Conservation (phyloP, 2,888 invertebrate genomes). For the Thymelicus sylvestris region DNA sequence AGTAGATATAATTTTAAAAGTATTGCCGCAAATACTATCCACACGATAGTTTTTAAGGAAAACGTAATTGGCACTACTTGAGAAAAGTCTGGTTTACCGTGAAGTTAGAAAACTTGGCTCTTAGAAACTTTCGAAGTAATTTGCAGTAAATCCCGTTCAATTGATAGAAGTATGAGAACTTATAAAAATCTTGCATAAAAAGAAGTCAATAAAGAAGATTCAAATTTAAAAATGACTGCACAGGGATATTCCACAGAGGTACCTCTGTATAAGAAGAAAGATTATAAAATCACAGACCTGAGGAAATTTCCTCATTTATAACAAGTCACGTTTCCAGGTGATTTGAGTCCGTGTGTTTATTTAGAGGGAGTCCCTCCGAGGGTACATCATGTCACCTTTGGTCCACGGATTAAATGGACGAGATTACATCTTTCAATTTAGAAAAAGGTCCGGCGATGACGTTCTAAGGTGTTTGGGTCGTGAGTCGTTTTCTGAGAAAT, state of each 20-base stretch:
- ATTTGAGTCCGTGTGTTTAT: slow-evolving; percentile 30
- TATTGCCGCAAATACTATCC: not conserved
- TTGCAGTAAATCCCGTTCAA: slow-evolving; percentile 28
- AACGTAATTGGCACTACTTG: slow-evolving; percentile 18
- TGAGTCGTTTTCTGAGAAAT: slow-evolving; percentile 14
- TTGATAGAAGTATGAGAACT: not conserved
- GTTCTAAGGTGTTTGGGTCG: slow-evolving; percentile 16
- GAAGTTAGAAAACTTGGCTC: not conserved
- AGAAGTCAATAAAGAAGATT: not conserved
- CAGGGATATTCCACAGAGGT: not conserved
- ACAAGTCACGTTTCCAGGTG: slow-evolving; percentile 31
- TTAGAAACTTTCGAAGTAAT: slow-evolving; percentile 23
- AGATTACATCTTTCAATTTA: slow-evolving; percentile 72
- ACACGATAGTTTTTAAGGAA: not conserved
- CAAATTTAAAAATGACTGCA: not conserved
- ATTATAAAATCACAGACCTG: slow-evolving; percentile 25
- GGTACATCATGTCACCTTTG: slow-evolving; percentile 27
- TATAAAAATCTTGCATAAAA: not conserved
- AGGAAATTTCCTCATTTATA: slow-evolving; percentile 56
- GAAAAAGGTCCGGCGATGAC: slow-evolving; percentile 52
- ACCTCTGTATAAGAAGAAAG: not conserved
- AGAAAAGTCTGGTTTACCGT: slow-evolving; percentile 13
- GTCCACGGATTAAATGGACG: slow-evolving; percentile 50
- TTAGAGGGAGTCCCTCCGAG: slow-evolving; percentile 1
- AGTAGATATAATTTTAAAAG: not conserved